These are phyloP conservation scores for Antheraea pernyi DNA, from an alignment of 1,140 invertebrate genomes.

Conservation along the genomic window DNA sequence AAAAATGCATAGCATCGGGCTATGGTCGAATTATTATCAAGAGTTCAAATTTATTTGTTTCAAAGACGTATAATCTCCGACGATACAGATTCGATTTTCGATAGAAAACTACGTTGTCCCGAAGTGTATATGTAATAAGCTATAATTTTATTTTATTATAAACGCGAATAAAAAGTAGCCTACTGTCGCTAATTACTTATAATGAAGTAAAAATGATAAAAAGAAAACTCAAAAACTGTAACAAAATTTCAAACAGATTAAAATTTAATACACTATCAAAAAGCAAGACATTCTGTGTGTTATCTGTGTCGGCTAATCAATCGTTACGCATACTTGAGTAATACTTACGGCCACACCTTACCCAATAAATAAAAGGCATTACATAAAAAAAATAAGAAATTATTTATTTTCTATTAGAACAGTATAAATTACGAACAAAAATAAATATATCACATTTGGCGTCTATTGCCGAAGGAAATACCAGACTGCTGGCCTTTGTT, in stretches of 20 bases:
- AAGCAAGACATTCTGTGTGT: conserved; percentile 5
- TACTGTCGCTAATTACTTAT: background rate
- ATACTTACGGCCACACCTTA: conserved; percentile 30
- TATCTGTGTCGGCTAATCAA: conserved; percentile 34
- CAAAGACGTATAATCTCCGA: too few species aligned
- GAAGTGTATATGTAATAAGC: too few species aligned
- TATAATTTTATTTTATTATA: too few species aligned
- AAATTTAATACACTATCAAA: conserved; percentile 3
- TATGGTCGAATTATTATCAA: too few species aligned
- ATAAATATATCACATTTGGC: conserved; percentile 89
- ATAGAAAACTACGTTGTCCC: too few species aligned
- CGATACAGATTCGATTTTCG: too few species aligned
- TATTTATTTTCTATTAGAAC: conserved; percentile 40
- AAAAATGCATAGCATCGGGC: too few species aligned
- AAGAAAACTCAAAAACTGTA: background rate
- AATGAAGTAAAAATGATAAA: background rate
- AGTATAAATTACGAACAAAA: conserved; percentile 26
- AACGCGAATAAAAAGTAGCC: too few species aligned
- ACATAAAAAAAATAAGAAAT: conserved; percentile 46
- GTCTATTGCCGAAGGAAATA: conserved; percentile 95
- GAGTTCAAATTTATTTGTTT: too few species aligned
- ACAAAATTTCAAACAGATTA: background rate
- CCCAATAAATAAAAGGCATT: conserved; percentile 31
- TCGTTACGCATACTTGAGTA: background rate
- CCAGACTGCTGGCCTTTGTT: conserved; percentile 97